A percentile compares a stretch with the other conserved stretches of the same genome.
phyloP scores from a whole-genome alignment of 2,888 invertebrate genomes.

The Tipula helvola region DNA sequence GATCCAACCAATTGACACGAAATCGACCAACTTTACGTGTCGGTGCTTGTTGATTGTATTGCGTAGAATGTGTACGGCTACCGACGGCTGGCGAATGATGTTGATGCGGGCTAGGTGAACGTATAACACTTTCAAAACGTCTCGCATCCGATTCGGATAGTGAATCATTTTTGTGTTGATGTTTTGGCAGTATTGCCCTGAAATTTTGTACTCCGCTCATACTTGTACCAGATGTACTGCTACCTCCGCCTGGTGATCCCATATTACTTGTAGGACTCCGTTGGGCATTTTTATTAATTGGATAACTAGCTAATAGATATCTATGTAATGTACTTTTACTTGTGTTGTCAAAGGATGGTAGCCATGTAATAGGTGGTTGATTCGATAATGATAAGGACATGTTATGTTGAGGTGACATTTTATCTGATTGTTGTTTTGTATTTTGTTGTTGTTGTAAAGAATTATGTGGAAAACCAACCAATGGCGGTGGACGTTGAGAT shows the following conservation, averaged over 20 bases:
- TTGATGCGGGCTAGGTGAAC: slow-evolving; percentile 26
- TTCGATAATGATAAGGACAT: slow-evolving; percentile 18
- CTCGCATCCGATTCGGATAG: slow-evolving; percentile 13
- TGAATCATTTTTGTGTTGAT: neutral
- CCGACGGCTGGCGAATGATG: slow-evolving; percentile 18
- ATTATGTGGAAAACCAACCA: neutral
- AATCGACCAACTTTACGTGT: slow-evolving; percentile 52
- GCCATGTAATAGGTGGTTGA: slow-evolving; percentile 19
- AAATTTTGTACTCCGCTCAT: neutral
- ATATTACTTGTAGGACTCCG: neutral
- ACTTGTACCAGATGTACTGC: neutral
- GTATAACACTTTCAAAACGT: slow-evolving; percentile 19
- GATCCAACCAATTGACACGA: slow-evolving; percentile 51
- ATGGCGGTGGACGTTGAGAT: slow-evolving; percentile 13
- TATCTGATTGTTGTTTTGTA: slow-evolving; percentile 15
- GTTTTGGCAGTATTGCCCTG: neutral
- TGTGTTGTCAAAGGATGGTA: slow-evolving; percentile 16
- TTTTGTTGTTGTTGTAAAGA: slow-evolving; percentile 13
- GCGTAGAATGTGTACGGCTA: slow-evolving; percentile 6
- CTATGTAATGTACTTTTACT: slow-evolving; percentile 18
- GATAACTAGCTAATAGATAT: slow-evolving; percentile 14
- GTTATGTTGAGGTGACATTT: slow-evolving; percentile 10
- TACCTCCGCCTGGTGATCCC: neutral
- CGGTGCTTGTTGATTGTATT: slow-evolving; percentile 24
- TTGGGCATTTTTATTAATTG: neutral